Evolutionary conservation across 2,797 vertebrate species (phyloP).

Genomic region (Cynodonichthys magdalenae): DNA sequence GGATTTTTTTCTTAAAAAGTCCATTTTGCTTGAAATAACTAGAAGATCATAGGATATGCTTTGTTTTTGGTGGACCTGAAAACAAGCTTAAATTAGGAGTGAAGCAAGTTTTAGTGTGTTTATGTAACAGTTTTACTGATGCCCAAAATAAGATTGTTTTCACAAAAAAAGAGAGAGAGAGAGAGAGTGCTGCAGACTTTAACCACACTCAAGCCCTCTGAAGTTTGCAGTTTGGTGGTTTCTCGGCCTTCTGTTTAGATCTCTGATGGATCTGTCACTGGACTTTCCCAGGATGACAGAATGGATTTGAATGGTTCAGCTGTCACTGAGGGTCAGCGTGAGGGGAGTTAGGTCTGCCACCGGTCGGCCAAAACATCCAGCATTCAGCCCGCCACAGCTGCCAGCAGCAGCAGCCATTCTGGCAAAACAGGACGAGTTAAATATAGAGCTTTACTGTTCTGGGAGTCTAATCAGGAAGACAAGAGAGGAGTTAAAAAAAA

Average conservation of each 20-base stretch:
- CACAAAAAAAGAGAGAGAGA: background rate
- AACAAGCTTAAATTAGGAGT: conserved; percentile 13
- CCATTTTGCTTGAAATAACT: conserved; percentile 2
- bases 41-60: background rate
- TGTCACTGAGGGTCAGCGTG: conserved; percentile 84
- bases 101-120: conserved; percentile 38
- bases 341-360: conserved; percentile 70
- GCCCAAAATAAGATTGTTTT: conserved; percentile 66
- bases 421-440: conserved; percentile 87
- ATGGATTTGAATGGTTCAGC: conserved; percentile 87
- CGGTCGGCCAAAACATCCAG: conserved; percentile 59
- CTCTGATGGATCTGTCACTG: conserved; percentile 66
- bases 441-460: conserved; percentile 89
- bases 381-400: conserved; percentile 87
- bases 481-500: conserved; percentile 72
- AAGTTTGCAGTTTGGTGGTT: conserved; percentile 71
- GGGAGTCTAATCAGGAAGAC: conserved; percentile 56
- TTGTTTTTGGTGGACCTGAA: conserved; percentile 4
- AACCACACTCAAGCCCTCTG: conserved; percentile 51
- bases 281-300: conserved; percentile 73
- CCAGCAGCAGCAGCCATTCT: conserved; percentile 83
- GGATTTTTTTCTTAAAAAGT: conserved; percentile 14
- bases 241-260: conserved; percentile 46
- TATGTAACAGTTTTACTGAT: conserved; percentile 38
- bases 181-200: conserved; percentile 56